phyloP scores from a whole-genome alignment of 2,797 vertebrate genomes.

The Arnoldichthys spilopterus region DNA sequence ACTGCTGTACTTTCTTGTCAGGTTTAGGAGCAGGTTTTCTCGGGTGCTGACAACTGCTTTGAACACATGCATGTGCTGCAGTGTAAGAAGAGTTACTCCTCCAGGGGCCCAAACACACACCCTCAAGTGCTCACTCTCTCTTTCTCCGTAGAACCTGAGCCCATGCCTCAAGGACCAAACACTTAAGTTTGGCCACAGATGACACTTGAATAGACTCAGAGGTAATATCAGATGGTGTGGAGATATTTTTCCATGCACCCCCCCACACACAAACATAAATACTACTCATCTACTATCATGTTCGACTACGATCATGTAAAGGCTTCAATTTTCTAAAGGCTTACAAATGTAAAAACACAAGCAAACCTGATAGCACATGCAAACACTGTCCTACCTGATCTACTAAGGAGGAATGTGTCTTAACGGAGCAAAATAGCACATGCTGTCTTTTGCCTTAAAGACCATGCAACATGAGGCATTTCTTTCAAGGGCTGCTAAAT shows the following conservation, averaged over 20 bases:
- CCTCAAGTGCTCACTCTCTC: neutral
- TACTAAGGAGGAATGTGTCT: too few relatives aligned
- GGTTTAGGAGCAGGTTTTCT: constrained; percentile 40
- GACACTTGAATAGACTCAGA: constrained; percentile 4
- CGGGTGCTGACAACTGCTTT: constrained; percentile 32
- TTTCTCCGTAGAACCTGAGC: constrained; percentile 11
- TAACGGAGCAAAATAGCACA: too few relatives aligned
- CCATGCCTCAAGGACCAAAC: constrained; percentile 3
- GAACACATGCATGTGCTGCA: constrained; percentile 28
- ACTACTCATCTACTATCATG: neutral
- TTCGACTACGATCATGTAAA: neutral
- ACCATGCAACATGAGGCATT: too few relatives aligned
- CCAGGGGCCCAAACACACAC: constrained; percentile 16
- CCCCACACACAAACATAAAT: neutral
- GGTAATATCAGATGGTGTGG: constrained; percentile 21
- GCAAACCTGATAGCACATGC: too few relatives aligned
- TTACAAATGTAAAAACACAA: too few relatives aligned
- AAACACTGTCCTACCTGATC: too few relatives aligned
- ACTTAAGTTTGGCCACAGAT: constrained; percentile 5
- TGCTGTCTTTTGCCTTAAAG: too few relatives aligned
- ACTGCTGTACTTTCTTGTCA: constrained; percentile 22
- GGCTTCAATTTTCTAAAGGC: too few relatives aligned
- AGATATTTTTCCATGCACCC: constrained; percentile 13
- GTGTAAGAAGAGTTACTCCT: constrained; percentile 20
- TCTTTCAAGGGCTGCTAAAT: too few relatives aligned